Percentiles rank a stretch among this genome's conserved stretches.
These are phyloP conservation scores for Zosterops japonicus DNA, from an alignment of 2,113 vertebrate species.

Conservation along the genomic window DNA sequence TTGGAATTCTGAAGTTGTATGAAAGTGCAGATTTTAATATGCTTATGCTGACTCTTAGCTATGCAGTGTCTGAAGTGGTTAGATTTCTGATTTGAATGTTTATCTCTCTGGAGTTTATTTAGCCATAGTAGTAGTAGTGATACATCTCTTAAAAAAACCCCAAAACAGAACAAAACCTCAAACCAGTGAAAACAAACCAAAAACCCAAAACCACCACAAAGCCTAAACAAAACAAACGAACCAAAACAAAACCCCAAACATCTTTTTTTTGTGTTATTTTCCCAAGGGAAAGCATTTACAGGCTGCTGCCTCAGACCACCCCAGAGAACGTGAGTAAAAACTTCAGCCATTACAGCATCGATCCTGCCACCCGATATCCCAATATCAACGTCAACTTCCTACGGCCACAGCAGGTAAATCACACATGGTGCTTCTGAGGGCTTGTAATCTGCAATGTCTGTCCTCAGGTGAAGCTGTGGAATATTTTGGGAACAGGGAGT, in stretches of 20 bases:
- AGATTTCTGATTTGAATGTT: background rate
- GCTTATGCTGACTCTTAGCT: background rate
- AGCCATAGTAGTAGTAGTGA: background rate
- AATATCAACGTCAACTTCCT: conserved; percentile 92
- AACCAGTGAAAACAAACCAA: background rate
- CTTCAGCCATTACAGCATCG: conserved; percentile 93
- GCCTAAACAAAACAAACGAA: background rate
- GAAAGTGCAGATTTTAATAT: background rate
- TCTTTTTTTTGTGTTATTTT: background rate
- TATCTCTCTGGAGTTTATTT: background rate
- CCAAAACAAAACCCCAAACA: background rate
- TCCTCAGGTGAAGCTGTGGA: background rate
- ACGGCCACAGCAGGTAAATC: conserved; percentile 87
- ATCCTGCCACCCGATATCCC: conserved; percentile 94
- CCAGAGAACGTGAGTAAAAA: conserved; percentile 98
- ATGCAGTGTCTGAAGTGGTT: background rate
- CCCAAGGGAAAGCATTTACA: conserved; percentile 93
- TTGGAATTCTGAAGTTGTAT: background rate
- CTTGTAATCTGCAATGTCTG: background rate
- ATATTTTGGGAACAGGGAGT: background rate
- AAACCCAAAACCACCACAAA: background rate
- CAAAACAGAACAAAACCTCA: background rate
- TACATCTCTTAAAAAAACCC: background rate
- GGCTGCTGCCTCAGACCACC: conserved; percentile 94
- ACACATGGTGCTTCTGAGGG: background rate